Evolutionary conservation across 2,888 invertebrate species (phyloP).

Genomic region (Leptarthrus brevirostris): DNA sequence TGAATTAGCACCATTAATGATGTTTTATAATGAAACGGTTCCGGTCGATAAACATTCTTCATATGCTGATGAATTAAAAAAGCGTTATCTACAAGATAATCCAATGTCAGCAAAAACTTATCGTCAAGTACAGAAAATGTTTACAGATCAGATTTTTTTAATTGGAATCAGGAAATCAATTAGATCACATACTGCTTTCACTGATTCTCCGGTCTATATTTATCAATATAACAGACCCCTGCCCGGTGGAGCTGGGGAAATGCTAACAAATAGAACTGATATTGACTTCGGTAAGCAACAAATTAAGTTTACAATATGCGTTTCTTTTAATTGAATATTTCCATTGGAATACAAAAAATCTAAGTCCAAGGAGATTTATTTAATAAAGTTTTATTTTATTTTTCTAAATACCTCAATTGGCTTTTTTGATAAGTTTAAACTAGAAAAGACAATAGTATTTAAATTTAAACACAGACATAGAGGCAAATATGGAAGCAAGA

Average conservation of each 20-base stretch:
- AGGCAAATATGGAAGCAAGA: too few species aligned
- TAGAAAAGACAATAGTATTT: too few species aligned
- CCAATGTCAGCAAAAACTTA: constrained; percentile 69
- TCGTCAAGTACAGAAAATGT: constrained; percentile 67
- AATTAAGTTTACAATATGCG: background rate
- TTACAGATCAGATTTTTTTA: constrained; percentile 75
- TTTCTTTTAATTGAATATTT: too few species aligned
- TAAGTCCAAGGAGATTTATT: too few species aligned
- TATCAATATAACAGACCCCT: constrained; percentile 76
- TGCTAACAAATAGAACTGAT: constrained; percentile 68
- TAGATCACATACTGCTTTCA: constrained; percentile 69
- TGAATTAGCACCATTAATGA: constrained; percentile 71
- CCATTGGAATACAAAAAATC: too few species aligned
- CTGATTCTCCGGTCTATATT: constrained; percentile 72
- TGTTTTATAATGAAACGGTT: constrained; percentile 72
- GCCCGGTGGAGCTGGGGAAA: constrained; percentile 70
- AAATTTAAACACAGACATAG: too few species aligned
- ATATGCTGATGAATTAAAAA: constrained; percentile 70
- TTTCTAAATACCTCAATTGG: too few species aligned
- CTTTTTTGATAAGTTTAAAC: too few species aligned
- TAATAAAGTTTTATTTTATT: too few species aligned
- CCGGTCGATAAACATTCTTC: constrained; percentile 58
- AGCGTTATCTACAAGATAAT: constrained; percentile 70
- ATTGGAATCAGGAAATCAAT: constrained; percentile 73
- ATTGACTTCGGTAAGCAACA: constrained; percentile 69